These are phyloP conservation scores for Pseudorhiza aurosa DNA, from an alignment of 30 jellyfish, hydroid and myxozoan species.

Conservation along the genomic window DNA sequence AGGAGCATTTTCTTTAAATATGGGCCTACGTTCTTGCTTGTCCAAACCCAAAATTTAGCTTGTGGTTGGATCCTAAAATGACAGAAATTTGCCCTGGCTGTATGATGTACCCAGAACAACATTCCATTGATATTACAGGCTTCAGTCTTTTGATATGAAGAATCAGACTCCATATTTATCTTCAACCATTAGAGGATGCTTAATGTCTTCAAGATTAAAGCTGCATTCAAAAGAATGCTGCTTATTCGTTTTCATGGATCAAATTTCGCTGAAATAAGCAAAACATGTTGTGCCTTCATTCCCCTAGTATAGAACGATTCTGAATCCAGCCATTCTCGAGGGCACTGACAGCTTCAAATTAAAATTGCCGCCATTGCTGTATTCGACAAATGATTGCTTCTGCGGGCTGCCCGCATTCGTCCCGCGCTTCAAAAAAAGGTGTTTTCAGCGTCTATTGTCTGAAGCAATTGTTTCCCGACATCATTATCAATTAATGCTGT, in stretches of 20 bases:
- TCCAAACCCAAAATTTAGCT: not conserved
- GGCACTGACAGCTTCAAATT: no score
- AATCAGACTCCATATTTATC: constrained; percentile 23
- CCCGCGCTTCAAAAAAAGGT: not conserved
- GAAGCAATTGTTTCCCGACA: constrained; percentile 4
- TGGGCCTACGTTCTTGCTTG: constrained; percentile 1
- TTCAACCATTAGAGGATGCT: no score
- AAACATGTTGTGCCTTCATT: no score
- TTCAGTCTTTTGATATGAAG: constrained; percentile 2
- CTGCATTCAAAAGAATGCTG: no score
- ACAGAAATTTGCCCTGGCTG: constrained; percentile 3
- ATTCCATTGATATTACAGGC: constrained; percentile 17
- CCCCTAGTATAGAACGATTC: no score
- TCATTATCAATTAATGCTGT: not conserved
- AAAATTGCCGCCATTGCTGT: no score
- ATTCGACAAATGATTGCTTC: no score
- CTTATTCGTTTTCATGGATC: no score
- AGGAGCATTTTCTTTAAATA: not conserved
- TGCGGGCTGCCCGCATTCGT: constrained; percentile 13
- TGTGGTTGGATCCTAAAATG: constrained; percentile 1
- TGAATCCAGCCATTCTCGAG: no score
- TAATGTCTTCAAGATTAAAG: no score
- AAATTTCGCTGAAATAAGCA: no score
- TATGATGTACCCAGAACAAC: not conserved
- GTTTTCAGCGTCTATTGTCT: constrained; percentile 67